phyloP scores from a whole-genome alignment of 2,888 invertebrate species.

The Hirtodrosophila cameraria region DNA sequence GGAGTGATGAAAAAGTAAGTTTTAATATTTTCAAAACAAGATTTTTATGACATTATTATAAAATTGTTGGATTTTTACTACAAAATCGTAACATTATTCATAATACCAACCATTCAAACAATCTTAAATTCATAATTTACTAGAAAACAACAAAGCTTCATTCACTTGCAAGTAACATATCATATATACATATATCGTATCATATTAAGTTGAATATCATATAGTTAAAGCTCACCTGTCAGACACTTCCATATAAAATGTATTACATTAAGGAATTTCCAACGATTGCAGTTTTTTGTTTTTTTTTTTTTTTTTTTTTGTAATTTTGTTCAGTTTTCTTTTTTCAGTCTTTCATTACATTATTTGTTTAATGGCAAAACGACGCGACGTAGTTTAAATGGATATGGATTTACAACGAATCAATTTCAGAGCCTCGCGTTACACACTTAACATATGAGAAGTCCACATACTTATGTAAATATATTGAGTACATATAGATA shows the following conservation, averaged over 20 bases:
- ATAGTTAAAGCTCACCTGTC: conserved; percentile 46
- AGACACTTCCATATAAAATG: conserved; percentile 2
- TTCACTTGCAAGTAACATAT: not conserved
- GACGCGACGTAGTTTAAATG: conserved; percentile 23
- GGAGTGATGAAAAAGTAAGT: no score
- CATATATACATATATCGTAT: conserved; percentile 5
- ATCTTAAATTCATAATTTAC: no score
- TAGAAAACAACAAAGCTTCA: no score
- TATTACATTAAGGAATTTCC: conserved; percentile 46
- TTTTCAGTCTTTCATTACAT: conserved; percentile 25
- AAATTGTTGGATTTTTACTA: no score
- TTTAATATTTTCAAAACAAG: no score
- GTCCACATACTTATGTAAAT: conserved; percentile 23
- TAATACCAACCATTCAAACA: no score
- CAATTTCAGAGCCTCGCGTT: conserved; percentile 47
- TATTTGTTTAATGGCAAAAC: conserved; percentile 30
- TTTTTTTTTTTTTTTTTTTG: not conserved
- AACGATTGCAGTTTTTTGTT: conserved; percentile 42
- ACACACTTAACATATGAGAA: conserved; percentile 41
- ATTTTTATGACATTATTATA: no score
- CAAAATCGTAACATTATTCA: no score
- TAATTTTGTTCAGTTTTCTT: conserved; percentile 9
- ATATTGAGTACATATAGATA: not conserved
- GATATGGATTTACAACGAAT: conserved; percentile 40
- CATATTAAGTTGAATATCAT: conserved; percentile 26